Evolutionary conservation across 2,113 vertebrate species (phyloP).

Genomic region (Pelmatolapia mariae): DNA sequence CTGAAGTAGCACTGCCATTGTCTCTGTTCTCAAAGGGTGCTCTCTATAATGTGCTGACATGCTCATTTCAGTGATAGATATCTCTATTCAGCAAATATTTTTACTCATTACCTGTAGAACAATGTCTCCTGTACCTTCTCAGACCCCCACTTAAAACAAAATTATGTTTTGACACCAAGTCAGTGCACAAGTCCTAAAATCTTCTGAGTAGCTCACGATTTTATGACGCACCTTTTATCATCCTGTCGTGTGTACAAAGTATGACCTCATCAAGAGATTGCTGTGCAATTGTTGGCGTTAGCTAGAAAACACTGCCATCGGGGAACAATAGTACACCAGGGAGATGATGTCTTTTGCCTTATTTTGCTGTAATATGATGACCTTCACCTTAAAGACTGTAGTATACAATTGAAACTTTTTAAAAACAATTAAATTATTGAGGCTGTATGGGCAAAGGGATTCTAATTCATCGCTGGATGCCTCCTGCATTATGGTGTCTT

Average conservation of each 20-base stretch:
- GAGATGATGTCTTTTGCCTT: neutral
- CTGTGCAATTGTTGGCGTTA: neutral
- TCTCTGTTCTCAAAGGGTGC: neutral
- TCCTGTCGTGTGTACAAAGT: neutral
- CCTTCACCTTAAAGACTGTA: constrained; percentile 42
- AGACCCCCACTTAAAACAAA: neutral
- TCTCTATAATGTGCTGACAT: constrained; percentile 30
- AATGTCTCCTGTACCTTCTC: neutral
- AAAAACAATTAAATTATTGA: constrained; percentile 23
- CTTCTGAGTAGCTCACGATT: neutral
- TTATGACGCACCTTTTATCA: neutral
- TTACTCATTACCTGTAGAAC: constrained; percentile 47
- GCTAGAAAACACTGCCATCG: neutral
- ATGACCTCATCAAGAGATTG: neutral
- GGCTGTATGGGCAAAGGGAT: constrained; percentile 36
- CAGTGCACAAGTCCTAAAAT: neutral
- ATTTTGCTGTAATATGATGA: constrained; percentile 4
- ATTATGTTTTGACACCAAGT: neutral
- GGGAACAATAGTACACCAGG: neutral
- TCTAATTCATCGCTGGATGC: constrained; percentile 56
- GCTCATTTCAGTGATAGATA: constrained; percentile 44
- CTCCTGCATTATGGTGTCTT: constrained; percentile 54
- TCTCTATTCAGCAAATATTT: constrained; percentile 47
- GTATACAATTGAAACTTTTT: constrained; percentile 2
- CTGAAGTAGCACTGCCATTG: neutral